Conservation (phyloP, 1,140 invertebrate species). For the Drosophila suzukii region DNA sequence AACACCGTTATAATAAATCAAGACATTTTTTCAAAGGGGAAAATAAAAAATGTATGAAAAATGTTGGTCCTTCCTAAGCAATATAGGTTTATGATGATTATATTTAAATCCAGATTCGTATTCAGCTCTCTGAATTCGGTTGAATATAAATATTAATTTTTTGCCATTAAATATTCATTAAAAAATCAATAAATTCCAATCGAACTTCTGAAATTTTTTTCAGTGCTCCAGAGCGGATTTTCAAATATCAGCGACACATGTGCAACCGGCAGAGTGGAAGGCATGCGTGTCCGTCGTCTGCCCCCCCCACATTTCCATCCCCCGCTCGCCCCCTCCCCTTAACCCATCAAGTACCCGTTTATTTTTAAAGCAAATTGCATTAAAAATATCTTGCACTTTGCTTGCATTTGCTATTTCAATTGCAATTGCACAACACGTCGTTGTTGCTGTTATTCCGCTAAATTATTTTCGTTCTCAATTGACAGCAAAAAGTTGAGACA, state of each 20-base stretch:
- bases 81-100: no score
- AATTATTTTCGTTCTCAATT: slow-evolving; percentile 28
- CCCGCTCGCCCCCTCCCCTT: not conserved
- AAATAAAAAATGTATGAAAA: no score
- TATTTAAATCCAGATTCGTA: no score
- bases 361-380: slow-evolving; percentile 72
- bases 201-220: not conserved
- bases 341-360: slow-evolving; percentile 27
- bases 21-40: no score
- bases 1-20: no score
- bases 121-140: no score
- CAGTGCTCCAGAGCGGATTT: slow-evolving; percentile 11
- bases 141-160: no score
- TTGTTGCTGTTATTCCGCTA: slow-evolving; percentile 1
- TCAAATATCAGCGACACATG: slow-evolving; percentile 54
- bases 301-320: slow-evolving; percentile 1
- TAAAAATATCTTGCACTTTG: slow-evolving; percentile 71
- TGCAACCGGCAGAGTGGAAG: slow-evolving; percentile 45
- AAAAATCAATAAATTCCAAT: not conserved
- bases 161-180: no score
- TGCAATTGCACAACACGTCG: slow-evolving; percentile 55
- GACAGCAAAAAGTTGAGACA: slow-evolving; percentile 16
- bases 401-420: slow-evolving; percentile 62
- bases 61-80: no score
- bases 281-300: slow-evolving; percentile 65